These are phyloP conservation scores for Staurois parvus DNA, from an alignment of 2,797 vertebrate genomes.

Conservation along the genomic window DNA sequence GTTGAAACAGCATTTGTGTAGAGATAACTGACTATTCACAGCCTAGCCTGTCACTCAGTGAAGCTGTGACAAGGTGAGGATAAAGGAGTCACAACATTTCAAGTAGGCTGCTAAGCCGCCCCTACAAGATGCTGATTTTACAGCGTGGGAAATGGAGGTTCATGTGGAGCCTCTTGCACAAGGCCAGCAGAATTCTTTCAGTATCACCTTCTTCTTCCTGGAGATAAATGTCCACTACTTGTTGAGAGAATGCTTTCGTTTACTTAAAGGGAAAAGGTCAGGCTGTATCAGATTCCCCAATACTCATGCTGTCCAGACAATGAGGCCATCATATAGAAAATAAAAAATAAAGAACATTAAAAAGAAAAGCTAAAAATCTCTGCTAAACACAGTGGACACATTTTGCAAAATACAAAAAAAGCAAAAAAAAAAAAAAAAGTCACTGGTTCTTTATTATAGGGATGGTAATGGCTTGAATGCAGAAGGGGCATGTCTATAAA, in stretches of 20 bases:
- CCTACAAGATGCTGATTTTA: slow-evolving; percentile 72
- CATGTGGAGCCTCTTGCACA: slow-evolving; percentile 66
- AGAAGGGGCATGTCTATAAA: no score
- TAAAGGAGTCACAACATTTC: slow-evolving; percentile 69
- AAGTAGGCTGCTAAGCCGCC: slow-evolving; percentile 68
- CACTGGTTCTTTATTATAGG: no score
- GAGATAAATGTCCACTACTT: slow-evolving; percentile 70
- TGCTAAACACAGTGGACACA: neutral
- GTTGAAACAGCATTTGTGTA: slow-evolving; percentile 71
- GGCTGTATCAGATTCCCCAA: slow-evolving; percentile 69
- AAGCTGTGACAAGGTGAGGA: slow-evolving; percentile 74
- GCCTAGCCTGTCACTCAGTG: slow-evolving; percentile 70
- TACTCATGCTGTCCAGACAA: slow-evolving; percentile 62
- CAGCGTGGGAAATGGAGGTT: slow-evolving; percentile 63
- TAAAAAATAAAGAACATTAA: neutral
- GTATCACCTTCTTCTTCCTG: slow-evolving; percentile 68
- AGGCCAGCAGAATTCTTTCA: slow-evolving; percentile 72
- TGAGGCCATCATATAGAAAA: slow-evolving; percentile 1
- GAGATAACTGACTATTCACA: slow-evolving; percentile 73
- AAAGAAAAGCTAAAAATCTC: neutral
- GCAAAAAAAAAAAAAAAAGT: no score
- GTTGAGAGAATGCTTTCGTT: slow-evolving; percentile 71
- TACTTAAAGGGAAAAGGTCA: slow-evolving; percentile 66
- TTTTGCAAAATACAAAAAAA: neutral
- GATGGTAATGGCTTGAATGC: no score